phyloP scores from a whole-genome alignment of 2,113 vertebrate genomes.

The Mesoclemmys tuberculata region DNA sequence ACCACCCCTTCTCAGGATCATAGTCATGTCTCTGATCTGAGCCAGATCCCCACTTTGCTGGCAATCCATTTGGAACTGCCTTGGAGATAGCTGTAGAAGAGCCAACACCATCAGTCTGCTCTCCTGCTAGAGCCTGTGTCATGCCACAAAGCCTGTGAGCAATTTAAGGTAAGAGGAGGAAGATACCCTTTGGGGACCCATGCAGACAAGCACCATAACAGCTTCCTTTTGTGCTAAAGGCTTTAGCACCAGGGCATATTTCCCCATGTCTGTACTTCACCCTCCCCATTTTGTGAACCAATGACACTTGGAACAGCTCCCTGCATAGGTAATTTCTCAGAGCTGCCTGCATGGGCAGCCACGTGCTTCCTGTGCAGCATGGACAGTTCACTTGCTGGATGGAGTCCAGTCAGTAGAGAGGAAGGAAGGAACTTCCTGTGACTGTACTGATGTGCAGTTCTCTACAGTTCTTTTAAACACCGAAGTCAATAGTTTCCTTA shows the following conservation, averaged over 20 bases:
- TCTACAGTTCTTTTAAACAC: not conserved
- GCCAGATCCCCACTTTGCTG: fast-evolving
- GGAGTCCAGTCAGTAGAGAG: not conserved
- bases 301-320: not conserved
- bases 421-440: not conserved
- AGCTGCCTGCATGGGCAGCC: not conserved
- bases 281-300: not conserved
- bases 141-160: fast-evolving
- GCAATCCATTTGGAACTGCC: fast-evolving
- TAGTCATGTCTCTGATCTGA: not conserved
- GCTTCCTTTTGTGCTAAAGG: not conserved
- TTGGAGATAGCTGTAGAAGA: fast-evolving
- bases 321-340: not conserved
- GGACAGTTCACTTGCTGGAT: not conserved
- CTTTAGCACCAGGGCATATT: fast-evolving
- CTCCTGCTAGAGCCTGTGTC: fast-evolving
- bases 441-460: not conserved
- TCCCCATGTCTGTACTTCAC: not conserved
- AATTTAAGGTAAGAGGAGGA: not conserved
- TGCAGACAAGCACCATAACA: not conserved
- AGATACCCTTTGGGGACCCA: not conserved
- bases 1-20: fast-evolving
- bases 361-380: not conserved
- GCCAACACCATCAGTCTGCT: fast-evolving
- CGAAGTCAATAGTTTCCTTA: not conserved